Evolutionary conservation across 2,113 vertebrate genomes (phyloP).

Genomic region (Erythrolamprus reginae): DNA sequence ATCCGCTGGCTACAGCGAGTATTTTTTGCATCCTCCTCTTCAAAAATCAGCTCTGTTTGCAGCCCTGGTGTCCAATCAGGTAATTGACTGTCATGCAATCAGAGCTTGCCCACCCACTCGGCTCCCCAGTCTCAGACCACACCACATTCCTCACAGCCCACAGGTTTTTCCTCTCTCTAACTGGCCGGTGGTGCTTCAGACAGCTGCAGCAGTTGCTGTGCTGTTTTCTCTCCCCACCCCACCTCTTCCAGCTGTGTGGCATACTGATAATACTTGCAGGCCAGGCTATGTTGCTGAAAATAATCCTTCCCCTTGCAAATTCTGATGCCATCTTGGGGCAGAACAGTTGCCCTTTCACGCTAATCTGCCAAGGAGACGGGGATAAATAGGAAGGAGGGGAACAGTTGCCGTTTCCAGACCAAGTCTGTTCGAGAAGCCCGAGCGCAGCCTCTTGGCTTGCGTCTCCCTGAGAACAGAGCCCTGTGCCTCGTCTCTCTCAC

Average conservation of each 20-base stretch:
- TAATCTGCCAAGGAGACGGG: conserved; percentile 1
- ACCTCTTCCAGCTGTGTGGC: conserved; percentile 4
- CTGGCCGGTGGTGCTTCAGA: neutral
- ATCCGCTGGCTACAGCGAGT: neutral
- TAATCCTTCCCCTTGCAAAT: neutral
- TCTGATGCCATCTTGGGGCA: neutral
- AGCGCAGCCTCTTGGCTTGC: conserved; percentile 45
- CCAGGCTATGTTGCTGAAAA: neutral
- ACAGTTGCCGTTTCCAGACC: conserved; percentile 44
- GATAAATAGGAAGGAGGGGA: conserved; percentile 31
- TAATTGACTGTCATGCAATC: neutral
- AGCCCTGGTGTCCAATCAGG: neutral
- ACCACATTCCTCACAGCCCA: neutral
- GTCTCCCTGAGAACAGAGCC: conserved; percentile 47
- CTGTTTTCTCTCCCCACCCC: neutral
- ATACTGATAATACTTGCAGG: neutral
- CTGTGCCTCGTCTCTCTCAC: conserved; percentile 40
- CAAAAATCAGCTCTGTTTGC: neutral
- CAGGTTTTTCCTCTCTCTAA: neutral
- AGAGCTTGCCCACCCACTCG: neutral
- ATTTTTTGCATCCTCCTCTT: neutral
- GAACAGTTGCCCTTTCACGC: conserved; percentile 13
- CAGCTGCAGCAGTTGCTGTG: neutral
- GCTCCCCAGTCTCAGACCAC: neutral
- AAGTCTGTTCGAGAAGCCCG: conserved; percentile 59